phyloP scores from a whole-genome alignment of 2,113 vertebrate genomes.

The Alligator mississippiensis region DNA sequence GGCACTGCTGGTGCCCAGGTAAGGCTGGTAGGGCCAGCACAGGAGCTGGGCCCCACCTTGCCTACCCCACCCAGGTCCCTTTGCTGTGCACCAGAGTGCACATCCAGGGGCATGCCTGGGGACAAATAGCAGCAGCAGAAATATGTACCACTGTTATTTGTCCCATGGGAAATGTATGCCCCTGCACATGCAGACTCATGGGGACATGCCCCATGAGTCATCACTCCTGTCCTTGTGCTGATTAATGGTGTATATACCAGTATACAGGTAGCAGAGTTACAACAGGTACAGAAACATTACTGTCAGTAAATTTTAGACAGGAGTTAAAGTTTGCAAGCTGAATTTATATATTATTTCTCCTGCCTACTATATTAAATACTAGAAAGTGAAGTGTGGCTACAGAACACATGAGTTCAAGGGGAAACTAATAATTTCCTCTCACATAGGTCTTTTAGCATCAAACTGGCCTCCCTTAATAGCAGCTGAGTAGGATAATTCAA shows the following conservation, averaged over 20 bases:
- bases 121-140: no score
- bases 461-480: background rate
- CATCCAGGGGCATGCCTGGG: no score
- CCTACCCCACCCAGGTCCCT: no score
- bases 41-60: no score
- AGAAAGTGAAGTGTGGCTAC: background rate
- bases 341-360: accelerated
- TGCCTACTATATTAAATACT: background rate
- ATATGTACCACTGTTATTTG: no score
- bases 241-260: background rate
- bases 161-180: no score
- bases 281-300: background rate
- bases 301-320: accelerated
- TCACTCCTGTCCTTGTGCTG: background rate
- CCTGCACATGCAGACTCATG: no score
- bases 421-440: background rate
- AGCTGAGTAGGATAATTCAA: background rate
- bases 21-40: no score
- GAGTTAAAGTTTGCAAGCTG: background rate
- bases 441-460: background rate
- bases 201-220: background rate
- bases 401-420: background rate
- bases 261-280: background rate
- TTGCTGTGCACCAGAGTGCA: no score
- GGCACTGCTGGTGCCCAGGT: no score